Evolutionary conservation across 2,113 vertebrate species (phyloP).

Genomic region (human): GRCh38 chr4:17124001-17124500

Average conservation of each 20-base stretch:
- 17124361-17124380: background rate
- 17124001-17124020: background rate
- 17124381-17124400: background rate
- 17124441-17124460: background rate
- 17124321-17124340: background rate
- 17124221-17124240: background rate
- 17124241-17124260: background rate
- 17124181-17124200: background rate
- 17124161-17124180: background rate
- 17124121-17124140: background rate
- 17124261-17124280: background rate
- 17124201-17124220: background rate
- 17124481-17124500: no score
- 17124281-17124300: constrained; percentile 1
- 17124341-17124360: background rate
- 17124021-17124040: background rate
- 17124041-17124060: background rate
- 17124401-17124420: background rate
- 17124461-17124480: background rate
- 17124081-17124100: background rate
- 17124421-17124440: background rate
- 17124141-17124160: background rate
- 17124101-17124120: background rate
- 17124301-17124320: background rate
- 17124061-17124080: background rate